Base-by-base conservation (phyloP, 2,888 invertebrate genomes). In the Pardosa pseudoannulata region DNA sequence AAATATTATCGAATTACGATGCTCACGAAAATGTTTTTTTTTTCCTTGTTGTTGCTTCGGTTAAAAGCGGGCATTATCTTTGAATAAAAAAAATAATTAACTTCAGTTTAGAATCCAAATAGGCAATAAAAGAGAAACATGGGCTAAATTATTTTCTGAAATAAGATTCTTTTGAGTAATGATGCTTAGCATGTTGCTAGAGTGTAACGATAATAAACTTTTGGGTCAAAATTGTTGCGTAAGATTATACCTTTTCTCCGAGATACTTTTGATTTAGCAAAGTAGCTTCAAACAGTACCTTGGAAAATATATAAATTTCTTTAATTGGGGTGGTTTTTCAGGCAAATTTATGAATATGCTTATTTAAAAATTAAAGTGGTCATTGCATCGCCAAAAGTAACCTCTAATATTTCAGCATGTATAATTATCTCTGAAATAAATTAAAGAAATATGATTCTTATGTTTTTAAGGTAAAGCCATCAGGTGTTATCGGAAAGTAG, bases 1-100 rank as follows among this genome's bases (percentile, higher is more conserved):
- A 56, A 56, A 23, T 23, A 56, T 56, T 56, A 56, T 56, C 56
- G 23, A 56, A 56, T 56, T 56, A 56, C 56, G 56, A 56, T 56
- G 23, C 11, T 56, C 56, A 23, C 5, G 56, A 56, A 56, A 19
- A 56, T 56, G n/a, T n/a, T n/a, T n/a, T n/a, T n/a, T n/a, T n/a
- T n/a, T n/a, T n/a, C 5, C 23, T 56, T 56, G n/a, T 56, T 6
- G 23, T 23, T 56, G 23, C 23, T 56, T 56, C 23, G 2, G 56
- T 23, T 56, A 56, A 56, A 6, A n/a, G 23, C 23, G 11, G 23
- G 23, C 23, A 56, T 56, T 56, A 56, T 56, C 56, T 23, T 23
- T 23, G 1, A 11, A 23, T 23, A 23, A 36, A 56, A 56, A 56
- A 56, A 56, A 56, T 56, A 56, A 56, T 56, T 56, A 56, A 5